Base-by-base conservation (phyloP, 2,888 invertebrate genomes). In the Neelides folsomi region DNA sequence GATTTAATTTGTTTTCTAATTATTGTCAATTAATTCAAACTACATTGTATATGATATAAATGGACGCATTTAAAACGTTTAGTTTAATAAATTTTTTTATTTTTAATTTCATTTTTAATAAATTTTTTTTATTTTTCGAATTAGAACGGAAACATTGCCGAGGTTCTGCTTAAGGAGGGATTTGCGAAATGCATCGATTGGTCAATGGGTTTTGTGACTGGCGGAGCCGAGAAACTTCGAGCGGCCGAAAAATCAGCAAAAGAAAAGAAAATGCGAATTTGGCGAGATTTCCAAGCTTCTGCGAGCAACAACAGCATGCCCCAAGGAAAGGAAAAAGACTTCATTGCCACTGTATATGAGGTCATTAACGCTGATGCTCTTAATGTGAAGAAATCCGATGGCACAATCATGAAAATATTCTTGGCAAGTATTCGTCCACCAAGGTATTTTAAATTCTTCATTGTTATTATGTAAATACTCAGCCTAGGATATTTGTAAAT, bases 351-450 rank as follows among this genome's bases (percentile, higher is more conserved):
- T 1, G 89, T 92, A 0, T 74, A 86, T 16, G 98, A 99, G 72
- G 82, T 95, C 37, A 82, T 89, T 5, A 92, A 93, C 68, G 97
- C 90, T 0, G 98, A 99, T 73, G 87, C 92, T 0, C 73, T 99
- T 35, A 79, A 86, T 47, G 80, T 98, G 0, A 90, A 88, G 69
- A 74, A 83, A 50, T 73, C 79, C 20, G 86, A 83, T 67, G 85
- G 84, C 37, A 76, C 79, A 37, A 74, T 78, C 40, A 88, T 88
- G 71, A 98, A 97, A 72, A 81, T 98, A 43, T 97, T 95, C 74
- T 76, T 99, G 56, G 86, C 97, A 34, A 93, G 94, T 69, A 86
- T 99, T 68, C 79, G 95, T 64, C 88, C 95, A 47, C 97, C 95
- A 37, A 81, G 88, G 71, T 88, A 82, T 69, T 27, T n/a, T n/a